These are phyloP conservation scores for Habrosyne pyritoides DNA, from an alignment of 2,888 invertebrate genomes.

Conservation along the genomic window DNA sequence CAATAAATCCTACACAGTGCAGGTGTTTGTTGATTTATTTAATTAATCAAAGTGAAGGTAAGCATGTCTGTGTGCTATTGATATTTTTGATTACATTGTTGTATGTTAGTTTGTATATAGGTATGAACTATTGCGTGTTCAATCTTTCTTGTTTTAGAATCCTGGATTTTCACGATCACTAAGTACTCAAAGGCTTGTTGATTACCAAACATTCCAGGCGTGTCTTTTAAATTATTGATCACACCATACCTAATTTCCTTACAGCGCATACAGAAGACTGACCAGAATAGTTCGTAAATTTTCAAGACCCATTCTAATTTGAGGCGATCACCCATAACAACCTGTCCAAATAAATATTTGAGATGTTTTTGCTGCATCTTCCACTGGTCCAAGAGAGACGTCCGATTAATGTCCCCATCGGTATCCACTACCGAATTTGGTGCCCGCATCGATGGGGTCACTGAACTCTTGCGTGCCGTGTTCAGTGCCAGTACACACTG, in stretches of 20 bases:
- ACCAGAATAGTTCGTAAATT: neutral
- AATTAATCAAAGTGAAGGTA: neutral
- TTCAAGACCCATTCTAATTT: neutral
- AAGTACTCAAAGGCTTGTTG: too few relatives aligned
- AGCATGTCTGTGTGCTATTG: neutral
- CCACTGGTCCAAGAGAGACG: conserved; percentile 44
- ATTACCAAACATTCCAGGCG: too few relatives aligned
- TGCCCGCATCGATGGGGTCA: conserved; percentile 68
- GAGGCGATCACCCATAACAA: neutral
- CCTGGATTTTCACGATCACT: too few relatives aligned
- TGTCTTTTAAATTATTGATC: too few relatives aligned
- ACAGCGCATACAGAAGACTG: neutral
- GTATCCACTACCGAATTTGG: conserved; percentile 68
- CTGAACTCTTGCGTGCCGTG: conserved; percentile 50
- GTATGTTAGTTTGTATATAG: too few relatives aligned
- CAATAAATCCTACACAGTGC: neutral
- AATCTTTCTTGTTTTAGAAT: too few relatives aligned
- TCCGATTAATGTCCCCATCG: conserved; percentile 72
- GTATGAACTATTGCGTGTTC: too few relatives aligned
- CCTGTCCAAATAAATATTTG: neutral
- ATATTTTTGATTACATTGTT: neutral
- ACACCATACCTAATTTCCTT: too few relatives aligned
- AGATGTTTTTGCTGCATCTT: conserved; percentile 34
- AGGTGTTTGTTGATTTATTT: neutral
- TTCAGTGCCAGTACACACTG: conserved; percentile 35